These are phyloP conservation scores for Crambe crambe DNA, from an alignment of 37 sponge, comb jelly and placozoan genomes.

Conservation along the genomic window DNA sequence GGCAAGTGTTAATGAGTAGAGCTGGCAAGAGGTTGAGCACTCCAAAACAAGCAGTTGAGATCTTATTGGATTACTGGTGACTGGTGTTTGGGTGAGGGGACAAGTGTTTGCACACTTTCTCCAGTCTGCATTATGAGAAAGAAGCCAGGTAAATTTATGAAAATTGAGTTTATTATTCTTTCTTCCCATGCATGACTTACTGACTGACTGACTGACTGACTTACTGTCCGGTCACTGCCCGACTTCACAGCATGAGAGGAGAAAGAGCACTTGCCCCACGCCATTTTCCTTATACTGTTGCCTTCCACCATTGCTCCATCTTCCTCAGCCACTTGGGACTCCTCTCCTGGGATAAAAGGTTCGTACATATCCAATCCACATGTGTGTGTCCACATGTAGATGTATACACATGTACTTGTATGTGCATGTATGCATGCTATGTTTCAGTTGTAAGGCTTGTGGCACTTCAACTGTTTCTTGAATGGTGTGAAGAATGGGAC, in stretches of 20 bases:
- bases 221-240: not conserved
- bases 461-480: no score
- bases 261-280: slow-evolving; percentile 24
- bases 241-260: slow-evolving; percentile 40
- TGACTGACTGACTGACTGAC: not conserved
- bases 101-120: not conserved
- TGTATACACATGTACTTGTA: no score
- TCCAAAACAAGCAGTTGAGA: not conserved
- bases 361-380: no score
- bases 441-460: no score
- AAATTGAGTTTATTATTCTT: not conserved
- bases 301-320: slow-evolving; percentile 75
- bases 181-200: not conserved
- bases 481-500: no score
- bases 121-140: not conserved
- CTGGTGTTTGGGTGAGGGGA: not conserved
- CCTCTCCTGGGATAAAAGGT: slow-evolving; percentile 57
- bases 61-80: slow-evolving; percentile 1
- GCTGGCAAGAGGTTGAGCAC: not conserved
- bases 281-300: slow-evolving; percentile 25
- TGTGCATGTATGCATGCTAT: no score
- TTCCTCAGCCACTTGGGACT: slow-evolving; percentile 77
- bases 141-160: not conserved
- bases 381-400: no score
- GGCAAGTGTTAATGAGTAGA: not conserved